These are phyloP conservation scores for Ramphastos sulfuratus DNA, from an alignment of 2,113 vertebrate genomes.

Conservation along the genomic window DNA sequence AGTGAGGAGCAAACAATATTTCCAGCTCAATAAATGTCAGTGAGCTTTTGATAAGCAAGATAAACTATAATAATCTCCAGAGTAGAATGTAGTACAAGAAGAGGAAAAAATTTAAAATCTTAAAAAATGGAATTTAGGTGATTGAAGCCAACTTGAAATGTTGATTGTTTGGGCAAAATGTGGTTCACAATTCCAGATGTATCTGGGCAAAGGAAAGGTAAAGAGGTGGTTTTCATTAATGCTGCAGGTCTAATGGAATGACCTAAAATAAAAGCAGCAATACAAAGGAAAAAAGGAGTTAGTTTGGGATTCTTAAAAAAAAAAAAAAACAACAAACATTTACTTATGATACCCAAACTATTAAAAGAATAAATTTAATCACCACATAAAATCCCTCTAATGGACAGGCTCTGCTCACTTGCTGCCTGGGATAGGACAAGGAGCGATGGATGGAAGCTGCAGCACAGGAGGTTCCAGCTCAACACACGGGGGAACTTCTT, in stretches of 20 bases:
- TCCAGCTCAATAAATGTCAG: constrained; percentile 64
- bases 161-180: neutral
- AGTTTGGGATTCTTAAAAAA: neutral
- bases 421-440: no score
- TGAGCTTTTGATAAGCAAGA: constrained; percentile 59
- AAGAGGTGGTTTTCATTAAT: neutral
- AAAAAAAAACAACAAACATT: no score
- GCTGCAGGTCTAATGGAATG: neutral
- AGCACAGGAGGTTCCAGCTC: no score
- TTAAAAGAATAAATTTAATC: neutral
- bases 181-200: neutral
- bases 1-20: constrained; percentile 59
- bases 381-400: neutral
- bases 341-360: neutral
- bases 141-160: constrained; percentile 30
- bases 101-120: neutral
- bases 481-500: no score
- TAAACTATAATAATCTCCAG: constrained; percentile 59
- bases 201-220: neutral
- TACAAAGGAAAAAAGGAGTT: neutral
- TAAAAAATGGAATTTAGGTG: constrained; percentile 15
- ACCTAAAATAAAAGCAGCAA: neutral
- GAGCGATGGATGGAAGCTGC: no score
- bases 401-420: neutral
- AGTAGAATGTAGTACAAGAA: constrained; percentile 10